Evolutionary conservation across 2,113 vertebrate species (phyloP).

Genomic region (Oriolus oriolus): DNA sequence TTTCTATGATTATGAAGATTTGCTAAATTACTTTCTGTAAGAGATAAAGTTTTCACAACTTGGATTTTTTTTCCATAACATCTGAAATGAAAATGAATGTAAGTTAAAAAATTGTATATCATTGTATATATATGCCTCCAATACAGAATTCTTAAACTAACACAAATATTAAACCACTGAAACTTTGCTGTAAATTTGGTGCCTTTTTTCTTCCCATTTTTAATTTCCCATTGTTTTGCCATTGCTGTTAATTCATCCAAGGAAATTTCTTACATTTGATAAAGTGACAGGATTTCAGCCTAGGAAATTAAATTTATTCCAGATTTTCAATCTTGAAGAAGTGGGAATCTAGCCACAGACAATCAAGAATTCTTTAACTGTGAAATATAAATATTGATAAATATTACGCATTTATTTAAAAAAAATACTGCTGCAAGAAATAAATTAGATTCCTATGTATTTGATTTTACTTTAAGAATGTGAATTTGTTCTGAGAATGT

Average conservation of each 20-base stretch:
- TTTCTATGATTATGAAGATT: background rate
- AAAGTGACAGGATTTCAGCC: background rate
- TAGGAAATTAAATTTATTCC: background rate
- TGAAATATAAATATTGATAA: background rate
- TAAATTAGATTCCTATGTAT: background rate
- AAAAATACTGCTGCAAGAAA: background rate
- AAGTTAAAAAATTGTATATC: background rate
- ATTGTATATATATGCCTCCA: background rate
- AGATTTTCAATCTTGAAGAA: background rate
- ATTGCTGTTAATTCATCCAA: background rate
- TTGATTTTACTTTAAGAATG: background rate
- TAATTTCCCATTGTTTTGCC: background rate
- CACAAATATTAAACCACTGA: background rate
- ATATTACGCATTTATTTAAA: background rate
- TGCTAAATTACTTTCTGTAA: background rate
- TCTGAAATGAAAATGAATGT: background rate
- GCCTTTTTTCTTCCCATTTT: rapidly evolving
- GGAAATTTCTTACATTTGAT: background rate
- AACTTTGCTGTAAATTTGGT: background rate
- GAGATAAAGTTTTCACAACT: background rate
- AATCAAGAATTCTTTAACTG: background rate
- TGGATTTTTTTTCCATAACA: background rate
- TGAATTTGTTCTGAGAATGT: background rate
- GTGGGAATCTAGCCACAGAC: background rate
- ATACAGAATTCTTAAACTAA: background rate